phyloP scores from a whole-genome alignment of 2,113 vertebrate species.

The Cyprinodon variegatus region DNA sequence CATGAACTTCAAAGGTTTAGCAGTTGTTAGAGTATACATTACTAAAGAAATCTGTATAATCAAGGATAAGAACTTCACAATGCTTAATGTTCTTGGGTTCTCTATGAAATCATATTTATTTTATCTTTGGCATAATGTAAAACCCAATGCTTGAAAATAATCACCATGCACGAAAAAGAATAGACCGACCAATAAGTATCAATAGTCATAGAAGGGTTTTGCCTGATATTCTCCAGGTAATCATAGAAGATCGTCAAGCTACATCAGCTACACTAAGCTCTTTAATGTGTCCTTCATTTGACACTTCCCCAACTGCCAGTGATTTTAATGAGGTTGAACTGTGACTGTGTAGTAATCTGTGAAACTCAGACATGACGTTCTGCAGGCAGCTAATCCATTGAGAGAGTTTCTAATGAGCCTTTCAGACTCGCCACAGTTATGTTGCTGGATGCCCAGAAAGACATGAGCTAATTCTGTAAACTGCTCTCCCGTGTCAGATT shows the following conservation, averaged over 20 bases:
- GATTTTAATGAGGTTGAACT: conserved; percentile 30
- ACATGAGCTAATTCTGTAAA: conserved; percentile 72
- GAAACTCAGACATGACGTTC: conserved; percentile 64
- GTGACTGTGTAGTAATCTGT: conserved; percentile 37
- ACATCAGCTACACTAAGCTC: conserved; percentile 19
- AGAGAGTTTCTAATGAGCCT: conserved; percentile 63
- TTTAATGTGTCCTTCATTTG: conserved; percentile 33
- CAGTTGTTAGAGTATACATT: neutral
- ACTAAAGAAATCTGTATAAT: neutral
- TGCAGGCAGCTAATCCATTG: conserved; percentile 43
- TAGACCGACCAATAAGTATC: too few species aligned
- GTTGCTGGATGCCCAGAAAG: conserved; percentile 60
- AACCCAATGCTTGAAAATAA: neutral
- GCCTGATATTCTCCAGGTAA: neutral
- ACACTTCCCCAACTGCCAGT: conserved; percentile 11
- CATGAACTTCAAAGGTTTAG: neutral
- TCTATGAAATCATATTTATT: neutral
- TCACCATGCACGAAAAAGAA: conserved; percentile 1
- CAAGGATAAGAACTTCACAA: neutral
- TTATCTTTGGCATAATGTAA: neutral
- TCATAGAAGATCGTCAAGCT: conserved; percentile 12
- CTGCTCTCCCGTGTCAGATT: conserved; percentile 46
- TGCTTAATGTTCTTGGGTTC: neutral
- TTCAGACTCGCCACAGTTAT: conserved; percentile 65
- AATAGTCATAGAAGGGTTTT: too few species aligned